These are phyloP conservation scores for Apocrypta bakeri DNA, from an alignment of 1,140 invertebrate species.

Conservation along the genomic window DNA sequence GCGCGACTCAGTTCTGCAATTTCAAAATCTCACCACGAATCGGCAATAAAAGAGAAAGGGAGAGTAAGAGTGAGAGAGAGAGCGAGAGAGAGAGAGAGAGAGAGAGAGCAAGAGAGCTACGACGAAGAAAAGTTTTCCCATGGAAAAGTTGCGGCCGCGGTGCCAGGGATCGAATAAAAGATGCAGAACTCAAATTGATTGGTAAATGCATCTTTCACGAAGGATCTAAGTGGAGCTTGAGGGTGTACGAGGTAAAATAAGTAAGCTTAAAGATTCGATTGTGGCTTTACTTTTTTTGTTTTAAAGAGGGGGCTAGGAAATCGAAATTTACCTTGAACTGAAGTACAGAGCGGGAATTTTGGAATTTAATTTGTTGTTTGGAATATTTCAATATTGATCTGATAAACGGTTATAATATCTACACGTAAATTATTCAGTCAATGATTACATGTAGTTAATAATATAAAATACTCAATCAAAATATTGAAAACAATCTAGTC, in stretches of 20 bases:
- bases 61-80: too few relatives aligned
- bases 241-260: neutral
- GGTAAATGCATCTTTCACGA: conserved; percentile 46
- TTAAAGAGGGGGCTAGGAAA: too few relatives aligned
- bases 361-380: neutral
- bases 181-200: conserved; percentile 49
- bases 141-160: conserved; percentile 9
- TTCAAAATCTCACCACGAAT: conserved; percentile 49
- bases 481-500: too few relatives aligned
- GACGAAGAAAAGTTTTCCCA: neutral
- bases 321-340: too few relatives aligned
- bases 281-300: conserved; percentile 11
- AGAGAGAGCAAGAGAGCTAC: neutral
- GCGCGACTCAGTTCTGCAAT: conserved; percentile 32
- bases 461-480: too few relatives aligned
- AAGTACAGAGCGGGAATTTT: too few relatives aligned
- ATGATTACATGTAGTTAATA: too few relatives aligned
- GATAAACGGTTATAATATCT: too few relatives aligned
- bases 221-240: conserved; percentile 11
- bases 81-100: too few relatives aligned
- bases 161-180: conserved; percentile 20
- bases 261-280: neutral
- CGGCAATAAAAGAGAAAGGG: conserved; percentile 30
- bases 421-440: too few relatives aligned
- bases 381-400: too few relatives aligned